Evolutionary conservation across 2,888 invertebrate species (phyloP), one percentile per base, ranked within the genome.

Genomic region (Nephrotoma appendiculata): DNA sequence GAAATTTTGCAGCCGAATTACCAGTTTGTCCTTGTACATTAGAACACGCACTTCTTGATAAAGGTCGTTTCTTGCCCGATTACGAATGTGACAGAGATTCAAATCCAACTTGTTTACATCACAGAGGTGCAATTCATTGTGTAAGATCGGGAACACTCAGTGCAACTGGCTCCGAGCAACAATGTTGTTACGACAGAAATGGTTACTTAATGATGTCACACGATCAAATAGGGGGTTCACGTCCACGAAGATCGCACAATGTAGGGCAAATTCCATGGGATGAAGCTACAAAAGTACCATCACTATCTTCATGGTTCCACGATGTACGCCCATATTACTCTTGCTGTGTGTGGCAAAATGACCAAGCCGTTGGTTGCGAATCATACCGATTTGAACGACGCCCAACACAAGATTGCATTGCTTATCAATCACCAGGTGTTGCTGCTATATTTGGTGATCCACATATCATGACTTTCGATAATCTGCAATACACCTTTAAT

Each of bases 161-260:
- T 87, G 91, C 95, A 87, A 96, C 97, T 91, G 98, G 98, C 43
- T 95, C 97, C 0, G 99, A 98, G 86, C 99, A 99, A 90, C 98
- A 99, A 90, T 99, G 99, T 89, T 99, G 99, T 90, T 99, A 99
- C 90, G 98, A 98, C 91, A 96, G 96, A 90, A 96, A 97, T 89
- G 95, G 96, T 2, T 97, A 95, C 91, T 93, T 99, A 41, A 97
- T 98, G 96, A 93, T 98, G 91, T 97, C 98, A 0, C 97, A 97
- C 89, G 99, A 99, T 91, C 97, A 98, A 89, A 96, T 96, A 93
- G 98, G 98, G 96, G 98, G 98, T 2, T 98, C 98, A 0, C 93
- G 95, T 86, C 97, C 97, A 0, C 94, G 95, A 86, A 93, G 98
- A 86, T 96, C 96, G 0, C 97, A 98, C 90, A 98, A 98, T 90